Conservation (phyloP, 2,797 vertebrate genomes). For the Gallirallus australis region DNA sequence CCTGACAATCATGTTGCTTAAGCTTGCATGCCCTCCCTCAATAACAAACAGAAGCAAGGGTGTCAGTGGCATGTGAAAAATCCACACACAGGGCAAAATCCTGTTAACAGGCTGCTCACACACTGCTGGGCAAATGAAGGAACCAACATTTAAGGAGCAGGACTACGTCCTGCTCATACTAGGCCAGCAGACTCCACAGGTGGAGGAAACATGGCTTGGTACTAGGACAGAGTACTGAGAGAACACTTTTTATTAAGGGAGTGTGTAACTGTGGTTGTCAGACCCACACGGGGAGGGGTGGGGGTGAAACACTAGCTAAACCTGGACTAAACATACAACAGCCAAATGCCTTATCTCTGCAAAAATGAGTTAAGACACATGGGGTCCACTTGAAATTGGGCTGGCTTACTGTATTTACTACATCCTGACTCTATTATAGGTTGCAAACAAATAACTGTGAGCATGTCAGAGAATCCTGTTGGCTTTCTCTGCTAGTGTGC, state of each 20-base stretch:
- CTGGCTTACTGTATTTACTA: not conserved
- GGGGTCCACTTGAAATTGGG: not conserved
- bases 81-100: not conserved
- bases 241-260: not conserved
- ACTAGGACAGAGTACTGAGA: not conserved
- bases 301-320: not conserved
- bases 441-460: not conserved
- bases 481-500: not conserved
- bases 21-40: not conserved
- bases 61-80: not conserved
- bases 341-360: not conserved
- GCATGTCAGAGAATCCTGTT: not conserved
- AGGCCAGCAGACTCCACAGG: accelerated
- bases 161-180: accelerated
- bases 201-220: not conserved
- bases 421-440: accelerated
- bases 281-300: not conserved
- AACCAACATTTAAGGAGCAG: not conserved
- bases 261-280: not conserved
- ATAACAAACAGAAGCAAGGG: not conserved
- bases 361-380: not conserved
- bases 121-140: not conserved
- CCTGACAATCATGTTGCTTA: not conserved
- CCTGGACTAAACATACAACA: too few species aligned
- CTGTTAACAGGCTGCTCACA: not conserved